Evolutionary conservation across 2,797 vertebrate genomes (phyloP), one percentile per base, ranked within the genome.

Genomic region (Phataginus tetradactyla): DNA sequence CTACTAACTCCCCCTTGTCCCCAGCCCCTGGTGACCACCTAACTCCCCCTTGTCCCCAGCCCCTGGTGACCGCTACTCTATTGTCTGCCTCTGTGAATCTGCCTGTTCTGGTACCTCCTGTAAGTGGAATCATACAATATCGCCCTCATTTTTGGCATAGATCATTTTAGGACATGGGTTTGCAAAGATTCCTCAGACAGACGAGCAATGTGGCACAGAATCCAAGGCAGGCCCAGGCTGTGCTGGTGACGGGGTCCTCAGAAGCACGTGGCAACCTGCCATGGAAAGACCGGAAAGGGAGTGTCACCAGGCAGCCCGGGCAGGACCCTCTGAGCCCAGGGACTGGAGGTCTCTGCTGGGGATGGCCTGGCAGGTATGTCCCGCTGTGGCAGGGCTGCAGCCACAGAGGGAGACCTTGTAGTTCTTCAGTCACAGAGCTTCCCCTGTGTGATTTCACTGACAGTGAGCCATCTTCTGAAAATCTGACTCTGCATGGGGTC

Each of bases 161-260:
- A 61, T 45, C 32, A 39, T 39, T 84, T 64, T 21, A 80, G 72
- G 64, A 61, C 25, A 27, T 17, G 53, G 78, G 27, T 81, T 81
- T 42, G 18, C 42, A 17, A 85, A 57, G 61, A 83, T 37, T 55
- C 37, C 29, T 80, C 55, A 14, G 21, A 86, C 78, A 32, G n/a
- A 34, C 75, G 59, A 51, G n/a, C 27, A 63, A 32, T 49, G 63
- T 0, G 11, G 14, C 45, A 0, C 0, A 7, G 42, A 25, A 18
- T 15, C 4, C 17, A 49, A 57, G 91, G 15, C 5, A 42, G 42
- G 2, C 7, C 2, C 0, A 4, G 74, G 15, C 59, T n/a, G 0
- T 57, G 4, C 3, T 37, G 59, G 21, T 0, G 2, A 69, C 0
- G 4, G 34, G 21, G 14, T 61, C 34, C 45, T 89, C 55, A 23